Conservation (phyloP, 2,888 invertebrate genomes). For the Lasioglossum morio region DNA sequence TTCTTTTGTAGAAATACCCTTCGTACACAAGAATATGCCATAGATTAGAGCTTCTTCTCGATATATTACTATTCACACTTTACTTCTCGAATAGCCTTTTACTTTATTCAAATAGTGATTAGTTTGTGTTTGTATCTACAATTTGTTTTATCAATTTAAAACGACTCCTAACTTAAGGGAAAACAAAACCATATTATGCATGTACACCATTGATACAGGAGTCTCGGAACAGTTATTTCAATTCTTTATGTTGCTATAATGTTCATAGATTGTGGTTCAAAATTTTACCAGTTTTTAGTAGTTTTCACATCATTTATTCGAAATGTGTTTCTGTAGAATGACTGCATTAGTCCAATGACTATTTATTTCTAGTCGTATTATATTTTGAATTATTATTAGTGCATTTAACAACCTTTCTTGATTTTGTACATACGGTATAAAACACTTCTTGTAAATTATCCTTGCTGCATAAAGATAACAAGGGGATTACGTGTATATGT, state of each 20-base stretch:
- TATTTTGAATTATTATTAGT: conserved; percentile 24
- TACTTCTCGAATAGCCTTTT: background rate
- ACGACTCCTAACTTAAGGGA: background rate
- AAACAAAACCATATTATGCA: conserved; percentile 32
- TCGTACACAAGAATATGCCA: conserved; percentile 11
- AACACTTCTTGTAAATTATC: conserved; percentile 36
- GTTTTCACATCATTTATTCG: background rate
- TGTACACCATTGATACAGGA: conserved; percentile 23
- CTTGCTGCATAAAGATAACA: conserved; percentile 46
- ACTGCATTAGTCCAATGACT: conserved; percentile 17
- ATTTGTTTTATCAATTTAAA: conserved; percentile 12
- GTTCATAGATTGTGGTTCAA: conserved; percentile 11
- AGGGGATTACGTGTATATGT: conserved; percentile 41
- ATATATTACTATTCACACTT: conserved; percentile 8
- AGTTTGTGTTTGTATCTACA: conserved; percentile 6
- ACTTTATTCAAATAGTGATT: background rate
- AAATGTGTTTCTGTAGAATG: conserved; percentile 27
- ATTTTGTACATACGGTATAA: conserved; percentile 13
- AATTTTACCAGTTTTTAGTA: conserved; percentile 15
- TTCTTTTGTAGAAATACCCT: background rate
- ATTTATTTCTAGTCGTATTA: conserved; percentile 35
- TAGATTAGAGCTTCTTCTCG: conserved; percentile 4
- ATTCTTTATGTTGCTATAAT: background rate
- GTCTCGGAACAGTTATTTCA: conserved; percentile 14
- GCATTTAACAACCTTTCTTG: conserved; percentile 25